Percentiles rank a stretch among this genome's conserved stretches.
These are phyloP conservation scores for Amblyopsis hoosieri DNA, from an alignment of 2,797 vertebrate genomes.

Conservation along the genomic window DNA sequence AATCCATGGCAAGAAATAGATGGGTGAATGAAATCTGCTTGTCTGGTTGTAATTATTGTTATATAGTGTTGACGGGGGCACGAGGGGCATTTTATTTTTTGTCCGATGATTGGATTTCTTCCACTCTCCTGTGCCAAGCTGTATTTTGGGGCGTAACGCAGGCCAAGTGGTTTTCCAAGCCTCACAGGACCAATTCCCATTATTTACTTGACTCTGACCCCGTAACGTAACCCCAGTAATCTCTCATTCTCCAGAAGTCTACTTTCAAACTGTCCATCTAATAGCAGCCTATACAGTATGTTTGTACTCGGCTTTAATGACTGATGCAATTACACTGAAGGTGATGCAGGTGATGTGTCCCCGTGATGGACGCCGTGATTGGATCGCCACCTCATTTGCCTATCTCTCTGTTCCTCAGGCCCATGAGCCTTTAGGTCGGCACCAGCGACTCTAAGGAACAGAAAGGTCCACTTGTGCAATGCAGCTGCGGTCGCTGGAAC, in stretches of 20 bases:
- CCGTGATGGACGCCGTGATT: conserved; percentile 72
- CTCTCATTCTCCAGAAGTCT: conserved; percentile 66
- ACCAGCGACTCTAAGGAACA: conserved; percentile 56
- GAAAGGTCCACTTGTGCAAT: conserved; percentile 68
- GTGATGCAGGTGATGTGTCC: conserved; percentile 73
- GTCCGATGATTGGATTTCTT: conserved; percentile 71
- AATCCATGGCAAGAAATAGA: conserved; percentile 43
- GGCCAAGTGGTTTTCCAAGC: conserved; percentile 67
- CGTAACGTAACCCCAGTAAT: conserved; percentile 67
- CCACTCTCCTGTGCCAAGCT: conserved; percentile 53
- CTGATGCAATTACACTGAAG: conserved; percentile 76
- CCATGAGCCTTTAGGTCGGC: conserved; percentile 69
- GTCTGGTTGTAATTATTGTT: conserved; percentile 61
- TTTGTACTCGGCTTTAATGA: conserved; percentile 77
- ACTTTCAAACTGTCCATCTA: conserved; percentile 72
- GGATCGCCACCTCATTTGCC: conserved; percentile 72
- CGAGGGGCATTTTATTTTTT: conserved; percentile 67
- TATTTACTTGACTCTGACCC: conserved; percentile 79
- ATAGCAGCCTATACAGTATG: conserved; percentile 57
- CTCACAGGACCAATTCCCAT: conserved; percentile 75
- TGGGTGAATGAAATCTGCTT: conserved; percentile 34
- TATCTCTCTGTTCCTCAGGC: conserved; percentile 64
- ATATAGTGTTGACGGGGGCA: conserved; percentile 56
- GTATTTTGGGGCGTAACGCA: conserved; percentile 64
- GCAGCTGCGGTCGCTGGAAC: conserved; percentile 63